Percentiles rank a stretch among this genome's conserved stretches.
phyloP scores from a whole-genome alignment of 23 tunicate species.

The Trididemnum miniatum region DNA sequence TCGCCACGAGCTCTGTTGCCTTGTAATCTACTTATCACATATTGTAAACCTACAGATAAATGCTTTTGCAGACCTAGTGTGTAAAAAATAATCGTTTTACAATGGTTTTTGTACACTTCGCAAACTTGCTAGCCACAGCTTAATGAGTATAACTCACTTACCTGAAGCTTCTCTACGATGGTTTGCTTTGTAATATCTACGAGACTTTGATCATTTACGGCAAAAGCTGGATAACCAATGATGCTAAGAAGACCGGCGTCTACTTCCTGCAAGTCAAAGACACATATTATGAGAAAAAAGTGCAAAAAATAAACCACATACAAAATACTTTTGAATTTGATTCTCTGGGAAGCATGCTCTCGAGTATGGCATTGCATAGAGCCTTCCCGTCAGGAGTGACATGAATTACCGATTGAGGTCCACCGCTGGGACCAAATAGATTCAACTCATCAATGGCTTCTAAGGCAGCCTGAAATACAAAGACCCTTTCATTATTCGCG shows the following conservation, averaged over 20 bases:
- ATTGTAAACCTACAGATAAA: too few species aligned
- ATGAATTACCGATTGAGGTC: slow-evolving; percentile 90
- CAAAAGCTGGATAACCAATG: slow-evolving; percentile 98
- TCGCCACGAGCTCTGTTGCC: too few species aligned
- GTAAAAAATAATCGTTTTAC: too few species aligned
- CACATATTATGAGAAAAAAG: neutral
- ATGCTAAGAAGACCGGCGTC: slow-evolving; percentile 87
- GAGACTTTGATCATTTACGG: slow-evolving; percentile 66
- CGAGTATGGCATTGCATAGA: slow-evolving; percentile 75
- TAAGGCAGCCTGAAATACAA: slow-evolving; percentile 71
- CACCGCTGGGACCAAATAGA: slow-evolving; percentile 88
- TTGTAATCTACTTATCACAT: too few species aligned
- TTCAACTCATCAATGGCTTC: slow-evolving; percentile 97
- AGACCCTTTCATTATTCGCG: too few species aligned
- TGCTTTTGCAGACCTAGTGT: too few species aligned
- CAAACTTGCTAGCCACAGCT: too few species aligned
- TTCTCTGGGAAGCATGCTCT: slow-evolving; percentile 95
- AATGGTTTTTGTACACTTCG: too few species aligned
- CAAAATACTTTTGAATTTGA: slow-evolving; percentile 87
- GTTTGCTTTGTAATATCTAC: slow-evolving; percentile 64
- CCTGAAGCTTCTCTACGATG: slow-evolving; percentile 83
- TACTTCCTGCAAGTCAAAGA: slow-evolving; percentile 64
- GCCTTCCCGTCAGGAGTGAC: slow-evolving; percentile 99
- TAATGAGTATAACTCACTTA: too few species aligned
- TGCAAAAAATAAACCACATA: too few species aligned